Evolutionary conservation across 1,140 invertebrate genomes (phyloP), one percentile per base, ranked within the genome.

Genomic region (Calliphora vicina): DNA sequence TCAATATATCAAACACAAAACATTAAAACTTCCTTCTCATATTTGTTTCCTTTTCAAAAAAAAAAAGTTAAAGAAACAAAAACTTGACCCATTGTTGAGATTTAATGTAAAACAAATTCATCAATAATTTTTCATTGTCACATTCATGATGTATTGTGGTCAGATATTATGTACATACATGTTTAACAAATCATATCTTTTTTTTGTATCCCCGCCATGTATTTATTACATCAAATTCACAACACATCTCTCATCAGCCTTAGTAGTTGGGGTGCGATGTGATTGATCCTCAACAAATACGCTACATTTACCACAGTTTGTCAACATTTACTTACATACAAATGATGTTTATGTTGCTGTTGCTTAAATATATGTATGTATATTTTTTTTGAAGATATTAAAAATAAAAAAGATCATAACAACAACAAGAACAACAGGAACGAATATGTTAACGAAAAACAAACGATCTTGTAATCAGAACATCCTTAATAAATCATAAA

Each of bases 401-500:
- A n/a, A n/a, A n/a, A n/a, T n/a, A n/a, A n/a, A n/a, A n/a, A n/a
- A n/a, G n/a, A n/a, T n/a, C n/a, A n/a, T n/a, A n/a, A n/a, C n/a
- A n/a, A n/a, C n/a, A n/a, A 20, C 73, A 35, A 12, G 27, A 42
- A 73, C 17, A 29, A 8, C n/a, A n/a, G n/a, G n/a, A n/a, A n/a
- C n/a, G 26, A 15, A 17, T 13, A 27, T 6, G 72, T 35, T 42
- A 42, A 8, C 73, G 17, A 76, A 45, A 78, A 25, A 78, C 74
- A 78, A 78, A 78, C 35, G 74, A 78, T 84, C 74, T 88, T 89
- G 88, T 89, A 89, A 89, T 88, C 87, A 89, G 88, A 88, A 86
- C 87, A 89, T 89, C 88, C 88, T 89, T 89, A 89, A 89, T 89
- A 89, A 89, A 89, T 89, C 88, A 89, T 89, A 89, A 88, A 89